Base-by-base conservation (phyloP, 2,888 invertebrate species). In the Deilephila elpenor region DNA sequence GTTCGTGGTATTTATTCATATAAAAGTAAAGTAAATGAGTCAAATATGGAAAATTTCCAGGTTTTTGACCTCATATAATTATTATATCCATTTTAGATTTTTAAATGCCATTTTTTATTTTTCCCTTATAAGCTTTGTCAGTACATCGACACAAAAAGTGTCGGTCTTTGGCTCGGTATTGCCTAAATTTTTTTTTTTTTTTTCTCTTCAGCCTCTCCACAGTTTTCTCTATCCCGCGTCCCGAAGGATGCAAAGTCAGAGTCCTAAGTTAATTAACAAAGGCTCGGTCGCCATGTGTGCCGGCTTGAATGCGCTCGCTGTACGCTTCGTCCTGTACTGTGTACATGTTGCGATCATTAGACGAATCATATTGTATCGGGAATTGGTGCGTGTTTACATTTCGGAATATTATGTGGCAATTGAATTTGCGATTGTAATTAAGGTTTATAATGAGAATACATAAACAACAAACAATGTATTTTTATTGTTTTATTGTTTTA, bases 231-330 rank as follows among this genome's bases (percentile, higher is more conserved):
- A 83, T 89, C 75, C 87, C 44, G 64, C 75, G 56, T 74, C 74
- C 74, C 77, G 78, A 82, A 90, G 93, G 92, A 93, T 91, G 91
- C 86, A 87, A 86, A 85, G 84, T 80, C 82, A 82, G 84, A 80
- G 84, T 83, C 84, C 84, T 87, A 89, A 89, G 92, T 92, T 94
- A 93, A 94, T 94, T 94, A 93, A 91, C 93, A 91, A 93, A 88
- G 88, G 83, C 82, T 78, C 84, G 88, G 86, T 85, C 83, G 77
- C 82, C 90, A 88, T 86, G 90, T 90, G 90, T 83, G 80, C 77
- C 71, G 76, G 80, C 80, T 83, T 67, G 67, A 67, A 85, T 85
- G 84, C 75, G 67, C 71, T 62, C 25, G 34, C 59, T 71, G 71
- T 71, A 25, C 37, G 20, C 20, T 20, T 25, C 25, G 29, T 60